Conservation (phyloP, 2,797 vertebrate species). For the Adrianichthys oophorus region DNA sequence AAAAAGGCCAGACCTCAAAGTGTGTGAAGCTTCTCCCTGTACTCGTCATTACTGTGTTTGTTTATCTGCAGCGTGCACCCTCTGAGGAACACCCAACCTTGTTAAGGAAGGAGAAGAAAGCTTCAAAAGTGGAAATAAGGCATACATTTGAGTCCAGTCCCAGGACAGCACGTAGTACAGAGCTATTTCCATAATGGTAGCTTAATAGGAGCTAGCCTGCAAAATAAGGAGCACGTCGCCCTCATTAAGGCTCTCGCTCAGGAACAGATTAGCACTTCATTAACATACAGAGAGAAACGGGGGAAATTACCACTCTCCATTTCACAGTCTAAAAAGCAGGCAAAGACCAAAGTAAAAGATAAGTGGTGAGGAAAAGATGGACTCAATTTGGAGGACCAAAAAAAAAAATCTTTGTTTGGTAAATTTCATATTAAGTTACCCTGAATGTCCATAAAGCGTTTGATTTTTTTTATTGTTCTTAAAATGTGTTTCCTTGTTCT, state of each 20-base stretch:
- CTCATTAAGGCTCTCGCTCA: conserved; percentile 78
- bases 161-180: conserved; percentile 48
- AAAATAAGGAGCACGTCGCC: conserved; percentile 66
- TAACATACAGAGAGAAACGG: conserved; percentile 80
- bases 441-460: conserved; percentile 24
- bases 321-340: conserved; percentile 75
- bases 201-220: conserved; percentile 63
- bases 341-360: conserved; percentile 67
- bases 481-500: conserved; percentile 23
- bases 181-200: conserved; percentile 78
- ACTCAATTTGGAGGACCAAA: conserved; percentile 55
- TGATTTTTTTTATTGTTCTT: conserved; percentile 13
- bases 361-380: conserved; percentile 66
- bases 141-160: conserved; percentile 70
- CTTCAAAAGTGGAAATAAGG: conserved; percentile 79
- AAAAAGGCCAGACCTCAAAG: conserved; percentile 67
- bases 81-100: conserved; percentile 71
- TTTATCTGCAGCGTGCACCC: conserved; percentile 71
- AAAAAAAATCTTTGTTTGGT: conserved; percentile 62
- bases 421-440: conserved; percentile 53
- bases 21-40: conserved; percentile 55
- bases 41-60: conserved; percentile 79
- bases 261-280: conserved; percentile 80
- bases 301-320: conserved; percentile 77
- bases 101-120: conserved; percentile 70